Base-by-base conservation (phyloP, 2,797 vertebrate genomes). In the Phataginus tricuspis region DNA sequence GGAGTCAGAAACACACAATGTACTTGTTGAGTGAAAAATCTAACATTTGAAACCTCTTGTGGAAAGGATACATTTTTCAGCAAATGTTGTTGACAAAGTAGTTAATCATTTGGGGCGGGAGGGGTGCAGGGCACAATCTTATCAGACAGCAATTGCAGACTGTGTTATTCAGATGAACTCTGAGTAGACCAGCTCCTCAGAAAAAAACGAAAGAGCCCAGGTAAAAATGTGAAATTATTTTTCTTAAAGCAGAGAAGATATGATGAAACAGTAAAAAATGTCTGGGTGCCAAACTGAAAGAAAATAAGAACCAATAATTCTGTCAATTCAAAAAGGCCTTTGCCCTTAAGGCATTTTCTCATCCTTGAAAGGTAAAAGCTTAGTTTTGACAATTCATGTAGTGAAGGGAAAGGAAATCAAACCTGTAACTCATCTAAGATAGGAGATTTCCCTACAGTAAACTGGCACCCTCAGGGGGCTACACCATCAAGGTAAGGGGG, bases 1-100 rank as follows among this genome's bases (percentile, higher is more conserved):
- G 88, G 27, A 5, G 4, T 83, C 7, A 75, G 34, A 92, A 88
- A 83, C 2, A 90, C 11, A 88, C 53, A 57, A 10, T 45, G 8
- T 39, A 55, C 63, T 96, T 92, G n/a, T 61, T 74, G 7, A 94
- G 83, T 59, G 83, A 91, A 87, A 91, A 69, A 64, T 66, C 63
- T 92, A 49, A 69, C 85, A 77, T 93, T 90, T 92, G 74, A 85
- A 91, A 95, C 29, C 63, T 71, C 15, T 45, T 51, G 19, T 79
- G 53, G 34, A 90, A 91, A 91, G 8, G 16, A 86, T 63, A 45
- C 5, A 64, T 79, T 95, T 89, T 95, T 92, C 37, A 86, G 37
- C 18, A 59, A 93, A 53, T 74, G 16, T 66, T 95, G 23, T 51
- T 66, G 72, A 42, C 29, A 25, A 92, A 85, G 39, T 92, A 42